These are phyloP conservation scores for Antechinus flavipes DNA, from an alignment of 2,113 vertebrate species.

Conservation along the genomic window DNA sequence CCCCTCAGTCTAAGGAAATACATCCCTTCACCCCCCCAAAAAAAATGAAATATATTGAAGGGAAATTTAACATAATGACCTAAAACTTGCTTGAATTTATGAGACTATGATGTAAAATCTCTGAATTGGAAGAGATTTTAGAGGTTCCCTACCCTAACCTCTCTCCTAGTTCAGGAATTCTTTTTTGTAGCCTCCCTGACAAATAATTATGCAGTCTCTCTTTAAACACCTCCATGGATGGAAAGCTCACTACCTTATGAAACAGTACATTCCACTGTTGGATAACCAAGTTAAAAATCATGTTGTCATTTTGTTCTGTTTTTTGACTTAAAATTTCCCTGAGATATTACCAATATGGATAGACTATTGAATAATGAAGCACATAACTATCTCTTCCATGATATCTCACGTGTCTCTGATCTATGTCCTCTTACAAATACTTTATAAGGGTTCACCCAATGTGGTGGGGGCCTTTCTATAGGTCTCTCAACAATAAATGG, in stretches of 20 bases:
- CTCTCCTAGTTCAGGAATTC: not conserved
- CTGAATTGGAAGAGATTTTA: not conserved
- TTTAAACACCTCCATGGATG: not conserved
- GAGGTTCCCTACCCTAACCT: not conserved
- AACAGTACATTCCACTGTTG: not conserved
- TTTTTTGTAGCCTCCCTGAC: not conserved
- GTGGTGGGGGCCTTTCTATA: not conserved
- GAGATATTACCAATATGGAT: not conserved
- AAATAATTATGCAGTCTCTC: not conserved
- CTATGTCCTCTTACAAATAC: not conserved
- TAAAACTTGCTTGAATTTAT: not conserved
- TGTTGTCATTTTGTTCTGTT: not conserved
- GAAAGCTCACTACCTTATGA: not conserved
- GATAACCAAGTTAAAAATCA: not conserved
- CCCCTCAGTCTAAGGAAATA: too few species aligned
- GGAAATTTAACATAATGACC: not conserved
- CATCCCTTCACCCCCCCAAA: not conserved
- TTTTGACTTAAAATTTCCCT: not conserved
- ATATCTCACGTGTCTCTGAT: not conserved
- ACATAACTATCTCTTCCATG: not conserved
- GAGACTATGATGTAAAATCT: not conserved
- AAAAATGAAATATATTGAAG: not conserved
- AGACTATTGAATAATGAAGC: not conserved
- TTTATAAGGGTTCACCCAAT: not conserved
- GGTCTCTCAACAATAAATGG: not conserved